Evolutionary conservation across 2,888 invertebrate species (phyloP).

Genomic region (Trichogramma evanescens): DNA sequence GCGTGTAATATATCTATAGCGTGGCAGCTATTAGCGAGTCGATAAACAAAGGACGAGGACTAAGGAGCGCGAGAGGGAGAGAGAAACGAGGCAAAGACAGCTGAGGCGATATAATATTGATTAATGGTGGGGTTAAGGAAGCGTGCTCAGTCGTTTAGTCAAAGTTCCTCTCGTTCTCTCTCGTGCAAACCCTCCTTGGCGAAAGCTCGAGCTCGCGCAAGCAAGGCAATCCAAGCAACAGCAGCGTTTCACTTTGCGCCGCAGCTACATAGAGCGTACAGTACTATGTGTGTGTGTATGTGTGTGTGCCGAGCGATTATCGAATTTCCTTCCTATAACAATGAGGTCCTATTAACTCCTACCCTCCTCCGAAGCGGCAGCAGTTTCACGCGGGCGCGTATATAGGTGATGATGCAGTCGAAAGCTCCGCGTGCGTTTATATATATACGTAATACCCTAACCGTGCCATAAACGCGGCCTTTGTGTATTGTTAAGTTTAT

Average conservation of each 20-base stretch:
- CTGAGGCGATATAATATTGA: constrained; percentile 49
- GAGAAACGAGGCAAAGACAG: constrained; percentile 24
- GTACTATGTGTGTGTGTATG: too few relatives aligned
- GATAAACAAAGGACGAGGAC: constrained; percentile 44
- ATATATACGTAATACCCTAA: neutral
- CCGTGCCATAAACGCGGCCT: constrained; percentile 23
- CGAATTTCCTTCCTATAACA: constrained; percentile 48
- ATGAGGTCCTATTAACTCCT: constrained; percentile 49
- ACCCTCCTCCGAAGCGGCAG: constrained; percentile 32
- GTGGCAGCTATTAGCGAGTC: constrained; percentile 43
- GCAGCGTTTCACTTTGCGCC: too few relatives aligned
- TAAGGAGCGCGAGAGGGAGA: too few relatives aligned
- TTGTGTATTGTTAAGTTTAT: constrained; percentile 48
- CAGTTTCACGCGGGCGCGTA: constrained; percentile 25
- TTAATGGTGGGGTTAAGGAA: constrained; percentile 48
- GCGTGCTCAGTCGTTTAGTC: constrained; percentile 46
- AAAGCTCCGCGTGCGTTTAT: neutral
- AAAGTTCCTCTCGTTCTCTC: constrained; percentile 42
- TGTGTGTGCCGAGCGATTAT: constrained; percentile 47
- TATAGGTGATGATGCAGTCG: constrained; percentile 5
- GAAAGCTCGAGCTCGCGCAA: neutral
- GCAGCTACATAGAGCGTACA: too few relatives aligned
- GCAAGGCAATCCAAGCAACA: too few relatives aligned
- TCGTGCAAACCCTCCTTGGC: constrained; percentile 16
- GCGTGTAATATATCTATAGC: too few relatives aligned